Percentiles rank a stretch among this genome's conserved stretches.
Conservation (phyloP, 2,888 invertebrate species). For the Heteromurus nitidus region DNA sequence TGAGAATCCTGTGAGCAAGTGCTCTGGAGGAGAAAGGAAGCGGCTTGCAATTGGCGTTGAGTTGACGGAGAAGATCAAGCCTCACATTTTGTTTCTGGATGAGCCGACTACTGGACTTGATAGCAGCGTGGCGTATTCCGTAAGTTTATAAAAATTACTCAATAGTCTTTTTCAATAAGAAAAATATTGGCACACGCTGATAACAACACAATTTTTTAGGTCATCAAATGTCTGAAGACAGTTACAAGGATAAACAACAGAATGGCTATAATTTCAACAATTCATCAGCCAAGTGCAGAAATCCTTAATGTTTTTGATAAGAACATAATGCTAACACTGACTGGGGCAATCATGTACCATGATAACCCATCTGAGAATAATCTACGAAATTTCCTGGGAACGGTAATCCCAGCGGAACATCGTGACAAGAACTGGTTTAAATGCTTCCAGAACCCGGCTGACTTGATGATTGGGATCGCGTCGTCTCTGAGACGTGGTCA, state of each 20-base stretch:
- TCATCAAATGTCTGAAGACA: neutral
- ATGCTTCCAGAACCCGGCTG: slow-evolving; percentile 5
- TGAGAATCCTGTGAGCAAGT: slow-evolving; percentile 18
- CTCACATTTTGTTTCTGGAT: slow-evolving; percentile 53
- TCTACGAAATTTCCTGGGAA: neutral
- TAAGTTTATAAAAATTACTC: neutral
- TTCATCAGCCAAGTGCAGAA: slow-evolving; percentile 38
- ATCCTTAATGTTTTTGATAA: slow-evolving; percentile 8
- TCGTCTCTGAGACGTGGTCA: neutral
- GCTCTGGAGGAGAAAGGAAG: slow-evolving; percentile 60
- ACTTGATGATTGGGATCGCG: neutral
- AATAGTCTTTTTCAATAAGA: no score
- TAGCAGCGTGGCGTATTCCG: slow-evolving; percentile 20
- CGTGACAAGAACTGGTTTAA: neutral
- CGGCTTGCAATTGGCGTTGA: slow-evolving; percentile 54
- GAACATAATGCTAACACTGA: slow-evolving; percentile 12
- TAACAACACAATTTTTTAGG: neutral
- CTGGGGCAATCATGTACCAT: slow-evolving; percentile 13
- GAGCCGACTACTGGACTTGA: slow-evolving; percentile 33
- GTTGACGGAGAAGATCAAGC: slow-evolving; percentile 33
- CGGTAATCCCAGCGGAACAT: neutral
- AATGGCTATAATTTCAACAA: slow-evolving; percentile 14
- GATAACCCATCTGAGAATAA: neutral
- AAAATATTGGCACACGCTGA: neutral
- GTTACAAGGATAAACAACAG: slow-evolving; percentile 2